phyloP scores from a whole-genome alignment of 2,888 invertebrate species.

The Loripinus fragilis region DNA sequence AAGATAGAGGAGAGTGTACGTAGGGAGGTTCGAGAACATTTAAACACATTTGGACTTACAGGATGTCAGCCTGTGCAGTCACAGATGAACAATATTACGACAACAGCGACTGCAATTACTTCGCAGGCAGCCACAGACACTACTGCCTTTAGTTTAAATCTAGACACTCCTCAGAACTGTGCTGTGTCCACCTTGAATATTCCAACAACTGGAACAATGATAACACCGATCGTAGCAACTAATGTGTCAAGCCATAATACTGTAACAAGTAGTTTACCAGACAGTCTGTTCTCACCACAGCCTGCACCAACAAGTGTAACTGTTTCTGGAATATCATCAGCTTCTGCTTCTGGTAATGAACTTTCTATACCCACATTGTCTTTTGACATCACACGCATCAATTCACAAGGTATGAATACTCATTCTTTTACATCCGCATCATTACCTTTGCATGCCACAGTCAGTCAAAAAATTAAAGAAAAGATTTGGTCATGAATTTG shows the following conservation, averaged over 20 bases:
- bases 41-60: neutral
- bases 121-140: neutral
- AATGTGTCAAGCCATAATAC: too few relatives aligned
- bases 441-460: constrained; percentile 4
- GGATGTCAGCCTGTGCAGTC: neutral
- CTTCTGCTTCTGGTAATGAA: neutral
- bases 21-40: neutral
- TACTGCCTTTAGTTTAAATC: neutral
- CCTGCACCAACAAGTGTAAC: neutral
- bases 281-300: too few relatives aligned
- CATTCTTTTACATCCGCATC: too few relatives aligned
- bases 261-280: too few relatives aligned
- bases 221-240: neutral
- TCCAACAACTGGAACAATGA: neutral
- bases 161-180: neutral
- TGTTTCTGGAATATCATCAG: neutral
- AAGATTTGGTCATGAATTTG: constrained; percentile 2
- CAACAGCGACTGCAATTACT: neutral
- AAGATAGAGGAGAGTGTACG: neutral
- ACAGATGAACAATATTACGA: neutral
- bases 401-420: too few relatives aligned
- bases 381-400: constrained; percentile 1
- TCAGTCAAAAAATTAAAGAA: neutral
- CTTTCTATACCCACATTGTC: neutral
- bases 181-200: neutral